Conservation (phyloP, 2,888 invertebrate species). For the Lasioglossum vierecki region DNA sequence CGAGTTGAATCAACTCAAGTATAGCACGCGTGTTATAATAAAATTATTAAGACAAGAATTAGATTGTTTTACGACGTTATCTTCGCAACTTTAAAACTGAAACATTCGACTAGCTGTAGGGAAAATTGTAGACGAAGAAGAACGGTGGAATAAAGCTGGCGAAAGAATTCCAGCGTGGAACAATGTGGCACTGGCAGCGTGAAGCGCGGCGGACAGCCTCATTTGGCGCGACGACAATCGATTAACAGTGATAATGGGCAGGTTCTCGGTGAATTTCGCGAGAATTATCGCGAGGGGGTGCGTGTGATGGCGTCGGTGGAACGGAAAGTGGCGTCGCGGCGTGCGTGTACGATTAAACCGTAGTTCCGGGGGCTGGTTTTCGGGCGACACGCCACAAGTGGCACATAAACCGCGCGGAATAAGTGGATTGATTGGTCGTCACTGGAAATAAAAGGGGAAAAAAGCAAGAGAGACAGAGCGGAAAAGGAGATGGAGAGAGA, state of each 20-base stretch:
- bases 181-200: not conserved
- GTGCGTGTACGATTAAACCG: slow-evolving; percentile 35
- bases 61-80: too few species aligned
- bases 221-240: slow-evolving; percentile 42
- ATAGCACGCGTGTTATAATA: too few species aligned
- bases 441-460: slow-evolving; percentile 44
- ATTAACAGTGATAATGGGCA: slow-evolving; percentile 21
- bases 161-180: not conserved
- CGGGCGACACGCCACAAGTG: slow-evolving; percentile 78
- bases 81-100: not conserved
- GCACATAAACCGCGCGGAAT: slow-evolving; percentile 79
- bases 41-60: too few species aligned
- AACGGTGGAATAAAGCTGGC: not conserved
- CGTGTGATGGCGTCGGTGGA: slow-evolving; percentile 26
- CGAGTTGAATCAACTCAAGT: too few species aligned
- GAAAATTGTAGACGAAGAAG: not conserved
- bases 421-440: slow-evolving; percentile 80
- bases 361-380: not conserved
- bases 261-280: slow-evolving; percentile 43
- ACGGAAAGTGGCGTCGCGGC: slow-evolving; percentile 27
- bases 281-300: slow-evolving; percentile 40
- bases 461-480: slow-evolving; percentile 28
- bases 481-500: slow-evolving; percentile 28
- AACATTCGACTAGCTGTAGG: not conserved
- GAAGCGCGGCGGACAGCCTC: slow-evolving; percentile 32